Base-by-base conservation (phyloP, 2,797 vertebrate species). In the Enteromius radiatus region DNA sequence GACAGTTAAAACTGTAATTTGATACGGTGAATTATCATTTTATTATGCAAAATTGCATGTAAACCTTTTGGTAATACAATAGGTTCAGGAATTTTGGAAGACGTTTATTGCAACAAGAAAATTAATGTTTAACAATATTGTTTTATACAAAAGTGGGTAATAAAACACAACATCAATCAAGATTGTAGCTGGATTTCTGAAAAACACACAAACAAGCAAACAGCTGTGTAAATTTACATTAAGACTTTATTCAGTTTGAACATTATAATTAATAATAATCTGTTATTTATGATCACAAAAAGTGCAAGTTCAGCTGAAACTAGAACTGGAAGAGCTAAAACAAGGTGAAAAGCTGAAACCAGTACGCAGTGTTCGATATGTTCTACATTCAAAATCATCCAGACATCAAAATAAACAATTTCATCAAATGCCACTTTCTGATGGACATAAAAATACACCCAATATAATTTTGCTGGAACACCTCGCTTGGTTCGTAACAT, bases 321-420 rank as follows among this genome's bases (percentile, higher is more conserved):
- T 71, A 36, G 59, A 71, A 49, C 88, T 88, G 87, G 8, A 84
- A 73, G 75, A 88, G 77, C 52, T 43, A 87, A 82, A 88, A 83
- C 12, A 38, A 52, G 45, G 56, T 11, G 3, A 47, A 73, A 82
- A 73, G 28, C 36, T 52, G 10, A 71, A 68, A 59, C 9, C 6
- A 54, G 43, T 52, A 11, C 14, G 36, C 52, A 54, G 28, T n/a
- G 26, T 61, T 85, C 26, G 19, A 77, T n/a, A 14, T 23, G 8
- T n/a, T 23, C 21, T 70, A 69, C 54, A 70, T 49, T 49, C 64
- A 69, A 70, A 23, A 47, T 73, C 54, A 47, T 36, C 1, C 54
- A 36, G 3, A 45, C 59, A 36, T 61, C 41, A 80, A 80, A 71
- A 59, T 17, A 31, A 71, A 71, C 47, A 33, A 52, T 64, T 64